Conservation (phyloP, 2,888 invertebrate genomes). For the Stratiomys singularior region DNA sequence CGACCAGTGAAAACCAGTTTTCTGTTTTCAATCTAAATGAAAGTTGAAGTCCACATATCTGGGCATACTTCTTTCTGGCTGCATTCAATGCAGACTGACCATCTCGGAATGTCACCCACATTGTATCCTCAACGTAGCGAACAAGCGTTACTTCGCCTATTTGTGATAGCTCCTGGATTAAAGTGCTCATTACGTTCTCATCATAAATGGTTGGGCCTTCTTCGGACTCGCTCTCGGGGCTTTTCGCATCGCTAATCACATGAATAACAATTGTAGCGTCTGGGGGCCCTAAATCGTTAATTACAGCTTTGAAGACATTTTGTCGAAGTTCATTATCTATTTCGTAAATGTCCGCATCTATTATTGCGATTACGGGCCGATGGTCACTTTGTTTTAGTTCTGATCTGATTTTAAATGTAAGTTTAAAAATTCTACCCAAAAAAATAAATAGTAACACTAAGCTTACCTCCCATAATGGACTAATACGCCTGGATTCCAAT, state of each 20-base stretch:
- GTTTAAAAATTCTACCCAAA: neutral
- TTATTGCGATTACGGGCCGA: constrained; percentile 91
- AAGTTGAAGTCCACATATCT: constrained; percentile 74
- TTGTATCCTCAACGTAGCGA: constrained; percentile 86
- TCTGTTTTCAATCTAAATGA: constrained; percentile 82
- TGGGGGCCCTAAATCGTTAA: constrained; percentile 89
- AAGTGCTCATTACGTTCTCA: constrained; percentile 80
- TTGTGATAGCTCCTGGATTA: constrained; percentile 83
- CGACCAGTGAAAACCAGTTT: constrained; percentile 84
- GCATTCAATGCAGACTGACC: constrained; percentile 89
- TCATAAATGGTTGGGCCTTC: constrained; percentile 75
- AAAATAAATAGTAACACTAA: constrained; percentile 5
- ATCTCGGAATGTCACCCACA: constrained; percentile 93
- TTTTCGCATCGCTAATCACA: constrained; percentile 58
- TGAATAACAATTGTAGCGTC: constrained; percentile 91
- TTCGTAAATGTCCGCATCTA: constrained; percentile 87
- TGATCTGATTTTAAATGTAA: too few relatives aligned
- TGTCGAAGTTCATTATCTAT: constrained; percentile 82
- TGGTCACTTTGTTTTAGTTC: constrained; percentile 98
- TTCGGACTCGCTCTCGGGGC: constrained; percentile 65
- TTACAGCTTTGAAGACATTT: constrained; percentile 84
- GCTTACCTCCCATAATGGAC: constrained; percentile 82
- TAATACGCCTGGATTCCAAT: constrained; percentile 81
- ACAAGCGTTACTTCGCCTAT: constrained; percentile 92
- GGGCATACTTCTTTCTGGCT: constrained; percentile 69